Conservation (phyloP, 1,140 invertebrate genomes). For the Leptinotarsa undecemlineata region DNA sequence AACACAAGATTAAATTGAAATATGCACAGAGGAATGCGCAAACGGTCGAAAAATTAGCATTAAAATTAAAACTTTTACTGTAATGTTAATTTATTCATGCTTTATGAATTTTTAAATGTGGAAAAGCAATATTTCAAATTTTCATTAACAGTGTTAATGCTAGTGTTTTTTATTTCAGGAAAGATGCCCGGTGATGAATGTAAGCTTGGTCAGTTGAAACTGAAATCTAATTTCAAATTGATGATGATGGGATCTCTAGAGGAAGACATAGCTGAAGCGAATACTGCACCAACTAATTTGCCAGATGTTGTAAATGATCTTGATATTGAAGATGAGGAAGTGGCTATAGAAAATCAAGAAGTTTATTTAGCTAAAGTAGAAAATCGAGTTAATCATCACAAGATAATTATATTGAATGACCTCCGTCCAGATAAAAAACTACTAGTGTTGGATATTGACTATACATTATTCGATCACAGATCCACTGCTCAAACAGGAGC, state of each 20-base stretch:
- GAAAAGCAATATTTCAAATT: too few relatives aligned
- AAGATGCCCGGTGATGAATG: conserved; percentile 79
- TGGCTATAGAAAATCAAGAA: conserved; percentile 75
- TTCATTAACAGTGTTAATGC: too few relatives aligned
- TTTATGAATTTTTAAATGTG: too few relatives aligned
- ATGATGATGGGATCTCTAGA: conserved; percentile 98
- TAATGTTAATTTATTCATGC: too few relatives aligned
- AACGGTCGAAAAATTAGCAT: too few relatives aligned
- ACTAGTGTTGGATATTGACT: conserved; percentile 95
- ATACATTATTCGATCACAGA: conserved; percentile 92
- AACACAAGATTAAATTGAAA: too few relatives aligned
- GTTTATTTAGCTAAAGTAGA: conserved; percentile 79
- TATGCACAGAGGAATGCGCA: too few relatives aligned
- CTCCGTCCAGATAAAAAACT: conserved; percentile 84
- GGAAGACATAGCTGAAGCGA: conserved; percentile 83
- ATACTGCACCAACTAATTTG: conserved; percentile 75
- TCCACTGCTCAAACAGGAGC: conserved; percentile 78
- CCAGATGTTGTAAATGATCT: conserved; percentile 87
- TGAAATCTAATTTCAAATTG: conserved; percentile 89
- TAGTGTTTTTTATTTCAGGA: conserved; percentile 60
- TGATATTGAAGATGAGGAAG: conserved; percentile 85
- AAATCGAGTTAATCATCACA: conserved; percentile 82
- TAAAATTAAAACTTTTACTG: too few relatives aligned
- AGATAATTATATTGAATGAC: conserved; percentile 81
- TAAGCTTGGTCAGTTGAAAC: conserved; percentile 68